A percentile compares a stretch with the other conserved stretches of the same genome.
phyloP scores from a whole-genome alignment of 1,140 invertebrate species.

The Grapholita molesta region DNA sequence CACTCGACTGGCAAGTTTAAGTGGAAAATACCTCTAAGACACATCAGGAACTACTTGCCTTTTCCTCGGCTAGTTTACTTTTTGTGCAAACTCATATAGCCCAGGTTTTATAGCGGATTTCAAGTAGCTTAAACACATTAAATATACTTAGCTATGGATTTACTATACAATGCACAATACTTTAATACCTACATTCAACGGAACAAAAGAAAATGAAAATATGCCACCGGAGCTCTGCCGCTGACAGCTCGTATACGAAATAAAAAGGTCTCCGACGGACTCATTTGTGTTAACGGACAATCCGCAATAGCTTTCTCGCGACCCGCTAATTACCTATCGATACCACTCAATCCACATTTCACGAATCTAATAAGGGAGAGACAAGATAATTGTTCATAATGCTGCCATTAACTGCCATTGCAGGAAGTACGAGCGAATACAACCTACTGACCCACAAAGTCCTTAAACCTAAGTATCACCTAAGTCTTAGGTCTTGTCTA shows the following conservation, averaged over 20 bases:
- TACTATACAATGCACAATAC: neutral
- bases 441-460: conserved; percentile 55
- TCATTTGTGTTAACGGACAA: neutral
- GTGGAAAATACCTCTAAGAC: conserved; percentile 42
- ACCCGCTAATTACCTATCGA: conserved; percentile 26
- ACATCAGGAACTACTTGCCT: conserved; percentile 14
- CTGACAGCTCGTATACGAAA: neutral
- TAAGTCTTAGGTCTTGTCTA: conserved; percentile 32
- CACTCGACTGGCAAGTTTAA: conserved; percentile 32
- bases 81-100: neutral
- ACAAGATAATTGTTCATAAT: conserved; percentile 32
- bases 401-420: conserved; percentile 20
- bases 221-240: neutral
- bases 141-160: neutral
- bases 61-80: neutral
- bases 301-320: conserved; percentile 35
- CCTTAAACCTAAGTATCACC: conserved; percentile 36
- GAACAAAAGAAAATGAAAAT: neutral
- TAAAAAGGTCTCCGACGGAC: neutral
- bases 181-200: neutral
- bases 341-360: conserved; percentile 3
- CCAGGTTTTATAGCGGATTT: neutral
- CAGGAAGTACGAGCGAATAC: conserved; percentile 28
- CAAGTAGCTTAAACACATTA: neutral
- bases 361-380: conserved; percentile 18